phyloP scores from a whole-genome alignment of 2,888 invertebrate genomes.

The Clivina fossor region DNA sequence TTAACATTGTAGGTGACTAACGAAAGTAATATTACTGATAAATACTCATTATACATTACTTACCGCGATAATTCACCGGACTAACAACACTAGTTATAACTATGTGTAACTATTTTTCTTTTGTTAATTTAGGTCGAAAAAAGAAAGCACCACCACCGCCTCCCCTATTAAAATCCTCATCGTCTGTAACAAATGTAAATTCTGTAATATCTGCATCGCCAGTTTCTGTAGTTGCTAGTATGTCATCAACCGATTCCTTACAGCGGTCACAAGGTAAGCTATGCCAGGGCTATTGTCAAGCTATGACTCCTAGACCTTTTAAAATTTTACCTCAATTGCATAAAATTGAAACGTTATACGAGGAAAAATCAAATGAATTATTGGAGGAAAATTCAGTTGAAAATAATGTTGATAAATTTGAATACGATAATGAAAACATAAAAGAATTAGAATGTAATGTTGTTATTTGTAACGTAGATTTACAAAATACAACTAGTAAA shows the following conservation, averaged over 20 bases:
- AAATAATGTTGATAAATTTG: background rate
- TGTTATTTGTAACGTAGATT: background rate
- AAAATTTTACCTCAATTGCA: conserved; percentile 14
- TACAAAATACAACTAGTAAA: conserved; percentile 2
- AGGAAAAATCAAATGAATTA: conserved; percentile 8
- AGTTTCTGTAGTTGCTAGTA: conserved; percentile 50
- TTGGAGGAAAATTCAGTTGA: conserved; percentile 3
- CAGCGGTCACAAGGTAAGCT: conserved; percentile 38
- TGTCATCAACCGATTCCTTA: conserved; percentile 40
- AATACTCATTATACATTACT: too few species aligned
- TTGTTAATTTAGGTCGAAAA: conserved; percentile 56
- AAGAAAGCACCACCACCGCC: conserved; percentile 62
- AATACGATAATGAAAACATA: conserved; percentile 8
- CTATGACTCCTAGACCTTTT: conserved; percentile 11
- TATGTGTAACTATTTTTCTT: too few species aligned
- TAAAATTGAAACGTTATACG: conserved; percentile 20
- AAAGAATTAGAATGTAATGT: background rate
- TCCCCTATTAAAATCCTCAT: conserved; percentile 48
- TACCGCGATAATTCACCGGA: too few species aligned
- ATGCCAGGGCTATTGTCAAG: conserved; percentile 13
- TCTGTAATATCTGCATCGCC: conserved; percentile 13
- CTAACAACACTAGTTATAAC: too few species aligned
- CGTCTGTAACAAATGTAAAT: conserved; percentile 45
- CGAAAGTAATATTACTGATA: too few species aligned
- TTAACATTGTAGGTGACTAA: too few species aligned